Conservation (phyloP, 2,113 vertebrate species). For the Oryzias woworae region DNA sequence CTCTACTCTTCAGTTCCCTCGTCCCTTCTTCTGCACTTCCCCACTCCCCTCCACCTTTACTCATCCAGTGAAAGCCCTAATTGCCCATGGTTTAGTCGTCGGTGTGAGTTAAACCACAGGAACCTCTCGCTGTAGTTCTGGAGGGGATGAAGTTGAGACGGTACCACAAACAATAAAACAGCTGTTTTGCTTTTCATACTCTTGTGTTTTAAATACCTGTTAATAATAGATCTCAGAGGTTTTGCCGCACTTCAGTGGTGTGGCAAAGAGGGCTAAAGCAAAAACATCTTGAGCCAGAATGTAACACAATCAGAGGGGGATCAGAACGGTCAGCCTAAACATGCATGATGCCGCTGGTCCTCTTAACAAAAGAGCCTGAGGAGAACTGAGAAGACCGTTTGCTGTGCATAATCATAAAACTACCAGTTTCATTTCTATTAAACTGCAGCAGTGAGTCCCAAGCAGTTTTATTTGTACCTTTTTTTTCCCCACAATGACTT, state of each 20-base stretch:
- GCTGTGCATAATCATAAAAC: constrained; percentile 29
- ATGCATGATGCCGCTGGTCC: constrained; percentile 32
- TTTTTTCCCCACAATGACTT: constrained; percentile 24
- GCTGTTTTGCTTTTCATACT: constrained; percentile 46
- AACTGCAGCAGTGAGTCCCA: constrained; percentile 24
- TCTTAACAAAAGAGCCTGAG: constrained; percentile 13
- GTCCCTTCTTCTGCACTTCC: constrained; percentile 20
- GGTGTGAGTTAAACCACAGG: constrained; percentile 43
- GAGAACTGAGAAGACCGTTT: constrained; percentile 1
- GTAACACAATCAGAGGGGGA: constrained; percentile 53
- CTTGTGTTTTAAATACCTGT: constrained; percentile 67
- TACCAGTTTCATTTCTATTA: constrained; percentile 10
- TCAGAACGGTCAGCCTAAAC: constrained; percentile 49
- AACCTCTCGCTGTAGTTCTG: constrained; percentile 46
- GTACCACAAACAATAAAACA: constrained; percentile 34
- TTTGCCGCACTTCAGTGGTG: constrained; percentile 55
- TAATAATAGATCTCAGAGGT: constrained; percentile 73
- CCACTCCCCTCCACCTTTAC: constrained; percentile 27
- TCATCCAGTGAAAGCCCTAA: constrained; percentile 37
- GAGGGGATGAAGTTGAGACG: constrained; percentile 51
- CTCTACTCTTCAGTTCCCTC: constrained; percentile 42
- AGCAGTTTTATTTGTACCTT: constrained; percentile 29
- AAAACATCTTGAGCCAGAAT: constrained; percentile 56
- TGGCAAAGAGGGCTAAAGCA: constrained; percentile 58
- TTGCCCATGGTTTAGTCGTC: constrained; percentile 47